Evolutionary conservation across 2,888 invertebrate species (phyloP), one percentile per base, ranked within the genome.

Genomic region (Micoletzkya japonica): DNA sequence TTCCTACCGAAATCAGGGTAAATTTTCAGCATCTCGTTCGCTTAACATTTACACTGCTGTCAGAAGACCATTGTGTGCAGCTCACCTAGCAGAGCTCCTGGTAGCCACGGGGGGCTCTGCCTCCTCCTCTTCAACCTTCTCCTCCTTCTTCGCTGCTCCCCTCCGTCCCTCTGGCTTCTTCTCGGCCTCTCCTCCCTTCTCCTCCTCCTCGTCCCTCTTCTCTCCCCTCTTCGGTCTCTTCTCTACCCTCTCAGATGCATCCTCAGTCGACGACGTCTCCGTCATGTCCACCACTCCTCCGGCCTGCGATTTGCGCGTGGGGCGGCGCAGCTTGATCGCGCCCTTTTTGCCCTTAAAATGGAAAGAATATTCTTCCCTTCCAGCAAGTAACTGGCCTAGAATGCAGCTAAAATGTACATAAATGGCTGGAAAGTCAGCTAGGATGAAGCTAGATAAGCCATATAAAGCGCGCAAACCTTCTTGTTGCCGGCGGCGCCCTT

Each of bases 1-100:
- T n/a, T n/a, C n/a, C n/a, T n/a, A n/a, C n/a, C n/a, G n/a, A n/a
- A n/a, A n/a, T n/a, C n/a, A n/a, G n/a, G n/a, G n/a, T n/a, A n/a
- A n/a, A n/a, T n/a, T n/a, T n/a, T n/a, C n/a, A n/a, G n/a, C n/a
- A n/a, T n/a, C n/a, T n/a, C n/a, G n/a, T n/a, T n/a, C n/a, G n/a
- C n/a, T n/a, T n/a, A n/a, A n/a, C n/a, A n/a, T n/a, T n/a, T n/a
- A n/a, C n/a, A n/a, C n/a, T n/a, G n/a, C n/a, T n/a, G n/a, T n/a
- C n/a, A n/a, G n/a, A n/a, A n/a, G n/a, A n/a, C n/a, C n/a, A n/a
- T n/a, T n/a, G n/a, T n/a, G n/a, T n/a, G n/a, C 85, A 14, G 24
- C 58, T 34, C 3, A 26, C 60, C 60, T 71, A 52, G 64, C 28
- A 58, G 64, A 58, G 50, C 67, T 71, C 56, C 24, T 56, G 10